Conservation (phyloP, 2,113 vertebrate species). For the Siphamia tubifer region DNA sequence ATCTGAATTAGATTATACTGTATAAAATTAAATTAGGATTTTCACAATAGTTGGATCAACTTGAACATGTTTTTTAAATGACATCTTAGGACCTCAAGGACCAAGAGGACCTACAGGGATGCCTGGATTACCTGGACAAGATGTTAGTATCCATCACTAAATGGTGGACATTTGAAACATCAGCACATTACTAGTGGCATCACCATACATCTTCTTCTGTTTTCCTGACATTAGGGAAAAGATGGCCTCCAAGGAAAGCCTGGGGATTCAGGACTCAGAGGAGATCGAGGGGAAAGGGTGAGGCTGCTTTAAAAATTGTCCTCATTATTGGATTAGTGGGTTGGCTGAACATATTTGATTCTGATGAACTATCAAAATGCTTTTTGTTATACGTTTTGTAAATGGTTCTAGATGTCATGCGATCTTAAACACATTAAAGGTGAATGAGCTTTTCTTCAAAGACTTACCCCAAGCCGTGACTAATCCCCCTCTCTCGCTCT, state of each 20-base stretch:
- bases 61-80: constrained; percentile 5
- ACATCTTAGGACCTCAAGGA: constrained; percentile 74
- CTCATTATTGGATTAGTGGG: constrained; percentile 29
- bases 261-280: constrained; percentile 78
- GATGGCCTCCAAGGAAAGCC: constrained; percentile 76
- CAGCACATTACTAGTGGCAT: background rate
- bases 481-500: constrained; percentile 49
- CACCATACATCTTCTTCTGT: background rate
- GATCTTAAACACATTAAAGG: constrained; percentile 59
- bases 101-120: constrained; percentile 83
- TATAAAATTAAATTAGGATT: background rate
- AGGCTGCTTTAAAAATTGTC: constrained; percentile 43
- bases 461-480: constrained; percentile 48
- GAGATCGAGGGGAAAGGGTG: constrained; percentile 82
- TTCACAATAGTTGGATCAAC: background rate
- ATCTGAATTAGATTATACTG: background rate
- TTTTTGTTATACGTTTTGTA: constrained; percentile 40
- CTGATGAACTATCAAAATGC: constrained; percentile 37
- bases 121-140: constrained; percentile 82
- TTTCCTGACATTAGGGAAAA: constrained; percentile 65
- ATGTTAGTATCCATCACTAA: constrained; percentile 77
- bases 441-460: constrained; percentile 62
- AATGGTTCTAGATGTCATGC: constrained; percentile 33
- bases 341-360: constrained; percentile 31
- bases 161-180: background rate